phyloP scores from a whole-genome alignment of 2,113 vertebrate genomes.

The Eleginops maclovinus region DNA sequence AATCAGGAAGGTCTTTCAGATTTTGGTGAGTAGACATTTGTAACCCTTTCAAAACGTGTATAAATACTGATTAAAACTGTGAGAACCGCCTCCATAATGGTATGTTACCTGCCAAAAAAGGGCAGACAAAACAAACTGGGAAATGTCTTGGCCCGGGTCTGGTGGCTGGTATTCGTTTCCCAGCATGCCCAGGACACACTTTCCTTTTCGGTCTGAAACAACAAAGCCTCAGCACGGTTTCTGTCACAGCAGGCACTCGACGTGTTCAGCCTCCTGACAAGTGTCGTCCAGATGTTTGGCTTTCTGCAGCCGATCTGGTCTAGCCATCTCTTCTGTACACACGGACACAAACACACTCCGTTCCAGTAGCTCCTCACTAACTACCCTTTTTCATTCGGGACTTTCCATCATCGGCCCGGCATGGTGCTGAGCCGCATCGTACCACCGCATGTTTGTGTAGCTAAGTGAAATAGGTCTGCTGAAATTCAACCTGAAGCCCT shows the following conservation, averaged over 20 bases:
- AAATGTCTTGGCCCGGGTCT: constrained; percentile 28
- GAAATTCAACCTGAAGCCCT: constrained; percentile 62
- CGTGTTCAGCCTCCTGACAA: constrained; percentile 48
- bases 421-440: constrained; percentile 2
- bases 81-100: constrained; percentile 10
- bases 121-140: background rate
- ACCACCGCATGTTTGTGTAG: constrained; percentile 55
- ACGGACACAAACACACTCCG: constrained; percentile 39
- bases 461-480: constrained; percentile 63
- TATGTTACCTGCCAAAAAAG: constrained; percentile 16
- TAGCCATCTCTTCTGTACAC: constrained; percentile 84
- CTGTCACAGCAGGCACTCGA: constrained; percentile 25
- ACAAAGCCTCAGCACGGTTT: constrained; percentile 29
- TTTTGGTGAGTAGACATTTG: background rate
- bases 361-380: constrained; percentile 48
- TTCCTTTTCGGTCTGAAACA: constrained; percentile 20
- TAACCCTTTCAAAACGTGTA: background rate
- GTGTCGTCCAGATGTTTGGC: constrained; percentile 74
- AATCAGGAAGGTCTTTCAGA: background rate
- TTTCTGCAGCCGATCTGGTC: constrained; percentile 84
- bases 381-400: constrained; percentile 1
- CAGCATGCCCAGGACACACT: constrained; percentile 15
- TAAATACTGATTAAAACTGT: constrained; percentile 9
- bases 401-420: constrained; percentile 38
- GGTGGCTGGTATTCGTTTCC: constrained; percentile 27